These are phyloP conservation scores for Cirrhinus molitorella DNA, from an alignment of 2,797 vertebrate species.

Conservation along the genomic window DNA sequence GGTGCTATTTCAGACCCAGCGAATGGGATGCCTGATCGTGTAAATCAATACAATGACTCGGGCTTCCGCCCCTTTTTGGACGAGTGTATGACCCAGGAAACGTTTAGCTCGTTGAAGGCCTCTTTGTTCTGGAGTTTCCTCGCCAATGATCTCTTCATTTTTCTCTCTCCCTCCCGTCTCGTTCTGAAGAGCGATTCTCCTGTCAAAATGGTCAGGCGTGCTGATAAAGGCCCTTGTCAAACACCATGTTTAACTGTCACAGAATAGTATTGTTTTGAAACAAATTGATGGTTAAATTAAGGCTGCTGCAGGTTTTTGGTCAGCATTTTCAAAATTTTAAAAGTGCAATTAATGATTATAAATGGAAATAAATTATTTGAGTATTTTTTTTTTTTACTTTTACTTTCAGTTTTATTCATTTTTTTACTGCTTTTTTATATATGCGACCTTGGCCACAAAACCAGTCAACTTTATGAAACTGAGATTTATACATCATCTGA, in stretches of 20 bases:
- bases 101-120: conserved; percentile 73
- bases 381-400: not conserved
- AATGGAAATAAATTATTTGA: not conserved
- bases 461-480: no score
- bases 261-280: conserved; percentile 24
- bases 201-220: conserved; percentile 66
- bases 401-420: not conserved
- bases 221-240: conserved; percentile 73
- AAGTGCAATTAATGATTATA: not conserved
- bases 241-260: conserved; percentile 60
- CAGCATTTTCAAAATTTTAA: not conserved
- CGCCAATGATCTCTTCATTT: conserved; percentile 69
- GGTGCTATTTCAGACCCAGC: conserved; percentile 67
- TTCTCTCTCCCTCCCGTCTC: conserved; percentile 59
- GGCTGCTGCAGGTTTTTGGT: not conserved
- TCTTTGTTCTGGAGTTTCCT: conserved; percentile 78
- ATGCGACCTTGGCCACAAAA: no score
- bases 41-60: conserved; percentile 80
- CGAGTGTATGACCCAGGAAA: conserved; percentile 76
- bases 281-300: conserved; percentile 1
- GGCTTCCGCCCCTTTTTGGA: conserved; percentile 73
- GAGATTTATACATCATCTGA: no score
- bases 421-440: not conserved
- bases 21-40: conserved; percentile 71
- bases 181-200: conserved; percentile 67